Conservation (phyloP, 2,797 vertebrate genomes). For the Platyrinchus mystaceus region DNA sequence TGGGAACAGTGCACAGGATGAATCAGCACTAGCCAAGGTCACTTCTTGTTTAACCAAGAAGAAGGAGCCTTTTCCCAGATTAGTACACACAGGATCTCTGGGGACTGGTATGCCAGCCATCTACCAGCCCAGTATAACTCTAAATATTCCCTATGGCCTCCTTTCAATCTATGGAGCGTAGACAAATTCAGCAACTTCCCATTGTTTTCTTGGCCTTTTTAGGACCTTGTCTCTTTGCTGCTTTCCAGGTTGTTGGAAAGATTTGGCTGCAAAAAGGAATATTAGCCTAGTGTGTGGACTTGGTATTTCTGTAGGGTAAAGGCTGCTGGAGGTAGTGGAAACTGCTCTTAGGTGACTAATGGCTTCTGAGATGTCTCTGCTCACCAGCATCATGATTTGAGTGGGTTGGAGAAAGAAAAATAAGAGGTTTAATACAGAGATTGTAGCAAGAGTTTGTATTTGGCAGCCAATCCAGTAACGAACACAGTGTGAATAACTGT, state of each 20-base stretch:
- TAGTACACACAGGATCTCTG: background rate
- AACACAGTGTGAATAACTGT: background rate
- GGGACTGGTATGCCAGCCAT: background rate
- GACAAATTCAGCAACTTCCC: background rate
- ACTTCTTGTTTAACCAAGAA: constrained; percentile 19
- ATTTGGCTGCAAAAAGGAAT: constrained; percentile 34
- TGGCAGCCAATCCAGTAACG: background rate
- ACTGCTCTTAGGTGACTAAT: constrained; percentile 24
- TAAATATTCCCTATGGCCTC: background rate
- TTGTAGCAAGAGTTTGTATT: background rate
- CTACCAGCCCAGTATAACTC: background rate
- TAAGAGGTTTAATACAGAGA: background rate
- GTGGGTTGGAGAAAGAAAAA: background rate
- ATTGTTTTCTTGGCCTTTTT: background rate
- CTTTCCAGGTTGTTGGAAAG: constrained; percentile 14
- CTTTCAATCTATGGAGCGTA: background rate
- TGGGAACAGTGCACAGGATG: constrained; percentile 21
- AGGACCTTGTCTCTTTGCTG: background rate
- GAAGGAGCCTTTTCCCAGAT: background rate
- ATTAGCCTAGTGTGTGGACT: background rate
- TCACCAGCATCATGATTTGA: background rate
- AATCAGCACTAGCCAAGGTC: constrained; percentile 60
- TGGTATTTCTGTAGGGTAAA: constrained; percentile 2
- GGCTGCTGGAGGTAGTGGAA: background rate
- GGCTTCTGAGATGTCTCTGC: constrained; percentile 22